Percentiles rank a stretch among this genome's conserved stretches.
These are phyloP conservation scores for Elgaria multicarinata DNA, from an alignment of 2,113 vertebrate species.

Conservation along the genomic window DNA sequence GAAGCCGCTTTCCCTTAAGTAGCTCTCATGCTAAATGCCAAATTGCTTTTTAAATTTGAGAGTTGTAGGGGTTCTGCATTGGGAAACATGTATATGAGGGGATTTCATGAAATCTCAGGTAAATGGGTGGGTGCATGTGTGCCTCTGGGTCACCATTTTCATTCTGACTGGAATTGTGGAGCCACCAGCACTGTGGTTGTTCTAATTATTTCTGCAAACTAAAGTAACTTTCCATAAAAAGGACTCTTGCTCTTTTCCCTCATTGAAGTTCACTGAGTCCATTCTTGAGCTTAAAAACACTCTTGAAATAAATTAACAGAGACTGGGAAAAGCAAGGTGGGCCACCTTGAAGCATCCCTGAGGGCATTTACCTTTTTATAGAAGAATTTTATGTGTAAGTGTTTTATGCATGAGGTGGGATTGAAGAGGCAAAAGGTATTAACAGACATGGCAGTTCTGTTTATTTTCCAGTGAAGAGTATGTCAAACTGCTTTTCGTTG, in stretches of 20 bases:
- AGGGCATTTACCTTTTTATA: background rate
- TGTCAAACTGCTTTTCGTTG: background rate
- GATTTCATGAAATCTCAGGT: background rate
- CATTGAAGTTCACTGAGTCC: background rate
- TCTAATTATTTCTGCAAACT: conserved; percentile 1
- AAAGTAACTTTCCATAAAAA: background rate
- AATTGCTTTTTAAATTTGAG: background rate
- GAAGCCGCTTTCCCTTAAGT: background rate
- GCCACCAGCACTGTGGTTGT: too few relatives aligned
- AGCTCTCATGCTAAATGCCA: background rate
- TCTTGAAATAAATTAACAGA: conserved; percentile 15
- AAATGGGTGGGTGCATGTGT: background rate
- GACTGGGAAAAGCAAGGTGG: background rate
- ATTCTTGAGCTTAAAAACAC: background rate
- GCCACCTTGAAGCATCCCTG: background rate
- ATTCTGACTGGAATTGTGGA: background rate
- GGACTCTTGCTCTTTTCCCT: background rate
- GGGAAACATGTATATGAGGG: background rate
- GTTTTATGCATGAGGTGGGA: conserved; percentile 9
- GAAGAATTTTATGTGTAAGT: background rate
- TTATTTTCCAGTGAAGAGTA: background rate
- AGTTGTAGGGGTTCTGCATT: background rate
- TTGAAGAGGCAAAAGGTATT: background rate
- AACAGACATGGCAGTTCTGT: background rate
- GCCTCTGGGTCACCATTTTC: background rate